phyloP scores from a whole-genome alignment of 1,140 invertebrate genomes.

The Eulimnadia texana region DNA sequence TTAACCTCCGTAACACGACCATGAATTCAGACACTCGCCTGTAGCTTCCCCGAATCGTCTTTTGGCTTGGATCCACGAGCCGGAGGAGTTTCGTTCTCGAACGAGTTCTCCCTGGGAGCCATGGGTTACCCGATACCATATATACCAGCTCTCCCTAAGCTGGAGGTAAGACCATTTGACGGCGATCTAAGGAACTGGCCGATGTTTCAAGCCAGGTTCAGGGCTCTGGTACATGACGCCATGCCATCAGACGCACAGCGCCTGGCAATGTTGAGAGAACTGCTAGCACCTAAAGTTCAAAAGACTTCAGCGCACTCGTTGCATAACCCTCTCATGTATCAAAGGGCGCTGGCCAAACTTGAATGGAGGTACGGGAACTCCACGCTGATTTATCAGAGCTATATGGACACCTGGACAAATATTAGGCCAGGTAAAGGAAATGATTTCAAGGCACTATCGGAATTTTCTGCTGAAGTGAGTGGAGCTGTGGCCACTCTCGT shows the following conservation, averaged over 20 bases:
- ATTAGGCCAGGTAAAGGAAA: not conserved
- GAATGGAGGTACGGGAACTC: not conserved
- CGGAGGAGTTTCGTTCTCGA: not conserved
- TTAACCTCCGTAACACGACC: not conserved
- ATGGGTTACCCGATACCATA: not conserved
- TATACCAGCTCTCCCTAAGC: not conserved
- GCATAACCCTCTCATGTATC: conserved; percentile 2
- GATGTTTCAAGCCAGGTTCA: conserved; percentile 2
- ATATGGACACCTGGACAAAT: not conserved
- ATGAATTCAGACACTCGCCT: not conserved
- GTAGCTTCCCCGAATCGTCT: not conserved
- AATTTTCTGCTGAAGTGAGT: not conserved
- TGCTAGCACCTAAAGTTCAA: not conserved
- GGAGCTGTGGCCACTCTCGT: not conserved
- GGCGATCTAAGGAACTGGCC: conserved; percentile 1
- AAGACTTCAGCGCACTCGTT: not conserved
- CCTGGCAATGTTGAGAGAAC: conserved; percentile 1
- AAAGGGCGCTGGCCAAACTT: not conserved
- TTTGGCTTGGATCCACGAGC: not conserved
- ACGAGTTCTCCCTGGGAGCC: not conserved
- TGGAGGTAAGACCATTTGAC: not conserved
- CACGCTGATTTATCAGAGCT: not conserved
- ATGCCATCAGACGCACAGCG: conserved; percentile 1
- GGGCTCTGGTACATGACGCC: conserved; percentile 1
- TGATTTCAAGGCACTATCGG: not conserved